Base-by-base conservation (phyloP, 2,797 vertebrate species). In the Rhadinocentrus ornatus region DNA sequence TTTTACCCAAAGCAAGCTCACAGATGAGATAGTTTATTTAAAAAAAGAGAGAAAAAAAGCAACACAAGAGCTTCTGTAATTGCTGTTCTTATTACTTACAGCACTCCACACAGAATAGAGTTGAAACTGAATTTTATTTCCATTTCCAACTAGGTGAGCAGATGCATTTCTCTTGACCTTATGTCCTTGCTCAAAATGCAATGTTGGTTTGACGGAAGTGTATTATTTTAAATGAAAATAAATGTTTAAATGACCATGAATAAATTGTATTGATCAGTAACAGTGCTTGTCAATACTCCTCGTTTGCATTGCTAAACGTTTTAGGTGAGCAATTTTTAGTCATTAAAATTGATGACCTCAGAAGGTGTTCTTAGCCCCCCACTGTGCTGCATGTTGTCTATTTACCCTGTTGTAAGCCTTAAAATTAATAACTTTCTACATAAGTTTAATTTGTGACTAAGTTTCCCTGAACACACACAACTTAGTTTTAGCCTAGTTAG, bases 41-140 rank as follows among this genome's bases (percentile, higher is more conserved):
- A 68, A 41, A 73, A 72, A 57, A 29, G 68, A 35, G 71, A 71
- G 57, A 41, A 15, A 15, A 1, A 39, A 44, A 44, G 29, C 29
- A 44, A 6, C 16, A 41, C 39, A 62, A 62, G 3, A 37, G 20
- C 35, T 39, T 54, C 11, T 53, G 26, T 66, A 70, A 61, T 41
- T 60, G 5, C 34, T 39, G 20, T 20, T 69, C 0, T 29, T 52
- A 34, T 24, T 41, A 57, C 15, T 35, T 34, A 18, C 6, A 31
- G n/a, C 11, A 15, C 18, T 22, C 22, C 22, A 24, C 20, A 64
- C 20, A 26, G n/a, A 57, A 29, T 55, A 59, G 26, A 26, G 6
- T 56, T 62, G 24, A 2, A 60, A 3, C 34, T 52, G 50, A 48
- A 26, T 57, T 61, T 46, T 57, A 37, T 57, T 32, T 53, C n/a